Percentiles rank a stretch among this genome's conserved stretches.
Conservation (phyloP, 2,797 vertebrate species). For the Oreochromis mossambicus region DNA sequence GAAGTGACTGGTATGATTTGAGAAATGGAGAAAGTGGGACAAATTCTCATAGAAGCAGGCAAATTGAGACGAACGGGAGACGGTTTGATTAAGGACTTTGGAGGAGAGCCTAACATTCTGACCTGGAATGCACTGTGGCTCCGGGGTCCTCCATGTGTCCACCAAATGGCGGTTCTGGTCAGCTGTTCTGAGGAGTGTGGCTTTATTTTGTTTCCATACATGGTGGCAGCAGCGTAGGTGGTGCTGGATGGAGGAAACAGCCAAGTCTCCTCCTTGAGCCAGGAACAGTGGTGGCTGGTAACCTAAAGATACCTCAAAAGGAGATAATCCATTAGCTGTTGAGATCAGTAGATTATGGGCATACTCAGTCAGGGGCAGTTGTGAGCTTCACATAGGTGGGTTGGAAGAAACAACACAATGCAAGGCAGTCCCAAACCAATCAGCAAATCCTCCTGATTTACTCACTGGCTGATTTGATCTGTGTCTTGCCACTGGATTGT, state of each 20-base stretch:
- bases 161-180: background rate
- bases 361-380: background rate
- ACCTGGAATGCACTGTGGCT: background rate
- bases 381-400: background rate
- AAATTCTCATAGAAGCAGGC: background rate
- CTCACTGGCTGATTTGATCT: rapidly evolving
- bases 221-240: background rate
- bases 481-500: background rate
- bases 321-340: background rate
- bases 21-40: background rate
- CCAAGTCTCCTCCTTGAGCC: background rate
- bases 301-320: background rate
- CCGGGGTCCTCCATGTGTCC: background rate
- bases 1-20: background rate
- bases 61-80: rapidly evolving
- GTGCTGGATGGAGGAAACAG: background rate
- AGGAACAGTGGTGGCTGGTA: background rate
- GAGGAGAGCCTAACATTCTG: background rate
- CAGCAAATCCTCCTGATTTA: background rate
- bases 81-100: background rate
- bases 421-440: background rate
- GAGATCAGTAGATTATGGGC: background rate
- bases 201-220: background rate
- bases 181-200: background rate
- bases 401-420: background rate